Evolutionary conservation across 2,888 invertebrate genomes (phyloP).

Genomic region (Drosophila flavopinicola): DNA sequence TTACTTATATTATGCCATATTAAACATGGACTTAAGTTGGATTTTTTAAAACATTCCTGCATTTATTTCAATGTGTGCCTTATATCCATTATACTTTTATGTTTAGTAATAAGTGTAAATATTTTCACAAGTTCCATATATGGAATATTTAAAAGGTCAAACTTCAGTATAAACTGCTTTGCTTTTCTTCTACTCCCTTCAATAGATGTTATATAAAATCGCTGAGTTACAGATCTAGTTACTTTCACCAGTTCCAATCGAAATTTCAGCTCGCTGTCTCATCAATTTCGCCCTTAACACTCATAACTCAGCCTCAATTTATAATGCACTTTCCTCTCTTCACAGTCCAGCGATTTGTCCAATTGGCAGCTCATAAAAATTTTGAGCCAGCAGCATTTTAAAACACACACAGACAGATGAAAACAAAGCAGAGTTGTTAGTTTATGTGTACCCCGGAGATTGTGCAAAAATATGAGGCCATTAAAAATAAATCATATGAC

Average conservation of each 20-base stretch:
- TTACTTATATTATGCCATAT: too few relatives aligned
- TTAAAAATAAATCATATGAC: conserved; percentile 77
- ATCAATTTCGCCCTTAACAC: conserved; percentile 32
- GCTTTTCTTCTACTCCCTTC: neutral
- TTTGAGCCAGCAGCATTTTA: conserved; percentile 51
- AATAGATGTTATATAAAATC: neutral
- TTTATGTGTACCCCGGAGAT: conserved; percentile 61
- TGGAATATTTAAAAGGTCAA: too few relatives aligned
- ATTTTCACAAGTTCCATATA: too few relatives aligned
- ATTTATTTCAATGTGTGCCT: too few relatives aligned
- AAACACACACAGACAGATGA: conserved; percentile 44
- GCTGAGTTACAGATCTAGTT: neutral
- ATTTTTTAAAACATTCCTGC: too few relatives aligned
- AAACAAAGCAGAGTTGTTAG: conserved; percentile 37
- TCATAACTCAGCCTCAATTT: conserved; percentile 27
- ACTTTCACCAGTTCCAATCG: conserved; percentile 3
- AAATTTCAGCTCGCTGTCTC: conserved; percentile 19
- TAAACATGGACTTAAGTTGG: too few relatives aligned
- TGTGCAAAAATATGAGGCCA: conserved; percentile 71
- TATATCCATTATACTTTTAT: too few relatives aligned
- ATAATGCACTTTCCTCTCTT: conserved; percentile 31
- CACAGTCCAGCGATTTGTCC: conserved; percentile 68
- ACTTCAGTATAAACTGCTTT: neutral
- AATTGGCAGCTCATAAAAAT: conserved; percentile 79
- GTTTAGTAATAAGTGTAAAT: too few relatives aligned